phyloP scores from a whole-genome alignment of 2,888 invertebrate genomes.

The Tipula lateralis region DNA sequence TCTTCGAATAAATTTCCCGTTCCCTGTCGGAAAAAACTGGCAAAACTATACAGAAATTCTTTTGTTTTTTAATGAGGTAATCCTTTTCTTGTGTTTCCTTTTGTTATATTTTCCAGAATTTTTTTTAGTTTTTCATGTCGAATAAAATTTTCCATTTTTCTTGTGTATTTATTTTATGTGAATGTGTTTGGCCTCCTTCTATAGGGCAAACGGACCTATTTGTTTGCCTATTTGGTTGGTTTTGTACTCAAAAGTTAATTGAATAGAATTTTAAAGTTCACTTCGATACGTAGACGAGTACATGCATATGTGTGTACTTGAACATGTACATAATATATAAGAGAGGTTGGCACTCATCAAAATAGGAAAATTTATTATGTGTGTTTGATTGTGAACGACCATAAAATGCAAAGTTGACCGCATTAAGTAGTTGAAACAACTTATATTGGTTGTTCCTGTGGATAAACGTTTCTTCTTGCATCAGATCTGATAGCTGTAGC shows the following conservation, averaged over 20 bases:
- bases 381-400: too few species aligned
- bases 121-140: not conserved
- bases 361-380: not conserved
- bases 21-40: not conserved
- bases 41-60: not conserved
- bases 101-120: not conserved
- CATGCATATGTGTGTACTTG: too few species aligned
- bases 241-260: not conserved
- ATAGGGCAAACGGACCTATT: not conserved
- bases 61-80: slow-evolving; percentile 24
- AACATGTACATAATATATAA: not conserved
- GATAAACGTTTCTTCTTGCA: too few species aligned
- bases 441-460: too few species aligned
- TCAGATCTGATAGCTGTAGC: too few species aligned
- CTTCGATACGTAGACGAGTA: too few species aligned
- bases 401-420: too few species aligned
- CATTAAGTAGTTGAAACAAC: too few species aligned
- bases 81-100: not conserved
- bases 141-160: not conserved
- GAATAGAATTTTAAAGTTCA: not conserved
- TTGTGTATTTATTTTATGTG: not conserved
- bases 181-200: not conserved
- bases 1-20: not conserved
- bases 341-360: not conserved
- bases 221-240: not conserved